Conservation (phyloP, 2,888 invertebrate genomes). For the Drosophila cyrtoloma region DNA sequence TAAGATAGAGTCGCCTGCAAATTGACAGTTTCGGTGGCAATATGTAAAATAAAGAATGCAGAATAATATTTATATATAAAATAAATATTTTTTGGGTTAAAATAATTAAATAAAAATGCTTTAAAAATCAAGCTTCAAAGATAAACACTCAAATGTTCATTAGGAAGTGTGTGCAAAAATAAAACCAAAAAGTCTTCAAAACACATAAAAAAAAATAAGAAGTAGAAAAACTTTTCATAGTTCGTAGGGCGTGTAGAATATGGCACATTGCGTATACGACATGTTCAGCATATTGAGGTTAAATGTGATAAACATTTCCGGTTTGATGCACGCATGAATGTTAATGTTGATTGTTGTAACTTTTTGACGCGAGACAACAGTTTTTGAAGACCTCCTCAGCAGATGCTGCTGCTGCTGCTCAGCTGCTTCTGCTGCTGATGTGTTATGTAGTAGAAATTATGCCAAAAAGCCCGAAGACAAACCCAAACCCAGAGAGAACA, state of each 20-base stretch:
- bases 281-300: constrained; percentile 58
- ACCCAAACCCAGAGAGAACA: constrained; percentile 45
- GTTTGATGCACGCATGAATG: constrained; percentile 69
- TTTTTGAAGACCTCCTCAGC: constrained; percentile 37
- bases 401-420: constrained; percentile 8
- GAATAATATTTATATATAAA: background rate
- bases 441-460: constrained; percentile 73
- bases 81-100: background rate
- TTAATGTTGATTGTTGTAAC: constrained; percentile 71
- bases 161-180: constrained; percentile 6
- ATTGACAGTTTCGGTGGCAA: constrained; percentile 8
- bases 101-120: background rate
- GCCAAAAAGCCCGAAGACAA: constrained; percentile 49
- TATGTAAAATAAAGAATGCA: background rate
- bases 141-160: background rate
- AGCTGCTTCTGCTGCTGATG: constrained; percentile 29
- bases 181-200: background rate
- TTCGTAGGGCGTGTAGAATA: constrained; percentile 11
- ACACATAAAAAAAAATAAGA: background rate
- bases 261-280: constrained; percentile 64
- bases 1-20: constrained; percentile 9
- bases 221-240: constrained; percentile 5
- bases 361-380: constrained; percentile 65
- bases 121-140: background rate
- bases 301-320: constrained; percentile 72